phyloP scores from a whole-genome alignment of 2,113 vertebrate species.

The rabbit (Oryctolagus cuniculus) region mOryCun1.1 NC_091443.1:23484001-23484500 shows the following conservation, averaged over 20 bases:
- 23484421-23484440: not conserved
- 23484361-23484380: not conserved
- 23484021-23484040: not conserved
- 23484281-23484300: not conserved
- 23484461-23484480: not conserved
- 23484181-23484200: not conserved
- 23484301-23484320: conserved; percentile 36
- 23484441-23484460: not conserved
- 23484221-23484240: conserved; percentile 38
- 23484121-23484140: conserved; percentile 23
- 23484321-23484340: not conserved
- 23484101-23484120: not conserved
- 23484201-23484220: not conserved
- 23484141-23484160: conserved; percentile 33
- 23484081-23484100: not conserved
- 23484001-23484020: not conserved
- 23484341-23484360: not conserved
- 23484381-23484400: not conserved
- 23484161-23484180: not conserved
- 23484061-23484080: not conserved
- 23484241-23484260: not conserved
- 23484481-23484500: not conserved
- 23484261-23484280: not conserved
- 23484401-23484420: not conserved
- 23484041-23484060: not conserved